A percentile compares a stretch with the other conserved stretches of the same genome.
These are phyloP conservation scores for Pseudomyrmex flavicornis DNA, from an alignment of 1,140 invertebrate species.

Conservation along the genomic window DNA sequence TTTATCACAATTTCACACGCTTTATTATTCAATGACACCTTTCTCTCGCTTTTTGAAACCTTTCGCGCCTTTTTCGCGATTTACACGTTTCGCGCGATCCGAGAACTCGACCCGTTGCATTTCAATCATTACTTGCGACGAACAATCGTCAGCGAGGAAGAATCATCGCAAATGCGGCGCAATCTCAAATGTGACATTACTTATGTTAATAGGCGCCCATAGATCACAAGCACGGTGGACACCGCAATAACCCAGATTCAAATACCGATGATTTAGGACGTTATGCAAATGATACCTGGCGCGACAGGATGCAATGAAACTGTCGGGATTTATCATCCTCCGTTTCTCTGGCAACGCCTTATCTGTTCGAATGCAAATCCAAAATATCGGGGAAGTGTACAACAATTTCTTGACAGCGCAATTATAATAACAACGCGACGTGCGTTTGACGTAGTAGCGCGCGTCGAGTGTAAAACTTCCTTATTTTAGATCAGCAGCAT, in stretches of 20 bases:
- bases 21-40: conserved; percentile 2
- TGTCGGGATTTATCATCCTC: conserved; percentile 54
- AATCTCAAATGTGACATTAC: conserved; percentile 49
- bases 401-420: conserved; percentile 9
- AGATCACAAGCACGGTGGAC: conserved; percentile 45
- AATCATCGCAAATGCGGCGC: not conserved
- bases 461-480: too few relatives aligned
- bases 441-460: not conserved
- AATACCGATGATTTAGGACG: conserved; percentile 55
- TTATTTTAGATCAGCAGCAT: too few relatives aligned
- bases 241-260: conserved; percentile 56
- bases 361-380: conserved; percentile 51
- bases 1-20: not conserved
- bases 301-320: conserved; percentile 59
- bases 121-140: not conserved
- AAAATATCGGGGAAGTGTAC: not conserved
- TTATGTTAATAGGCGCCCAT: conserved; percentile 45
- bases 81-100: not conserved
- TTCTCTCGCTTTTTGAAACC: not conserved
- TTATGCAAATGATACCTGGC: conserved; percentile 55
- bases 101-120: not conserved
- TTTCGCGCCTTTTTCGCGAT: not conserved
- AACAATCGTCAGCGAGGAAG: too few relatives aligned
- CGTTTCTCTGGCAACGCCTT: conserved; percentile 32
- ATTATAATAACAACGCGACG: not conserved